Base-by-base conservation (phyloP, 2,113 vertebrate species). In the Brienomyrus brachyistius region DNA sequence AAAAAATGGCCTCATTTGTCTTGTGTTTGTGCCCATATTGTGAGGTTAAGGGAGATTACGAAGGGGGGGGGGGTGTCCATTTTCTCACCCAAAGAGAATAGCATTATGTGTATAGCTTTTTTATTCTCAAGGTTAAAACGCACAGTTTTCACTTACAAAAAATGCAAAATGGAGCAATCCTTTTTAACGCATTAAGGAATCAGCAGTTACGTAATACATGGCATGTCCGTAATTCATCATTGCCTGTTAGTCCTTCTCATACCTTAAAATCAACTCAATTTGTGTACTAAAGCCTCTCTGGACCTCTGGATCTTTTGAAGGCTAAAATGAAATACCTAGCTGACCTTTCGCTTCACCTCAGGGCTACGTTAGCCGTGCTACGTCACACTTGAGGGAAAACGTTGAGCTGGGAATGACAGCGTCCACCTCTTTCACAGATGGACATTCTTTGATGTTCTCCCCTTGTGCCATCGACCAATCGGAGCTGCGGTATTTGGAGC, bases 381-480 rank as follows among this genome's bases (percentile, higher is more conserved):
- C 74, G 7, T 35, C 31, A 43, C n/a, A 5, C 15, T 80, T 43
- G 4, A 43, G 35, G 74, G 35, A 19, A 40, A 43, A 7, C 3
- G 35, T 19, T n/a, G 23, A 48, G 3, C 21, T 23, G 21, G 19
- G 43, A 62, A 66, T 40, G 21, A 31, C 35, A 15, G 2, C 3
- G 52, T 21, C 5, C 27, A 15, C 7, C 21, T 21, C 0, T 45
- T 88, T 45, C 19, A 27, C 90, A 95, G 95, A 94, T 0, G 94
- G 94, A 35, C 94, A 94, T 47, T 94, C 94, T 90, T 90, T 95
- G 27, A 91, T 95, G 91, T 89, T 94, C 27, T 89, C 94, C 0
- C 93, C 94, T 0, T 95, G 94, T 50, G 87, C 94, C 90, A 91
- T 93, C 0, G 94, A 94, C 89, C 94, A 93, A 89, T 88, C 94